Evolutionary conservation across 2,888 invertebrate species (phyloP), one percentile per base, ranked within the genome.

Genomic region (Cerastis rubricosa): DNA sequence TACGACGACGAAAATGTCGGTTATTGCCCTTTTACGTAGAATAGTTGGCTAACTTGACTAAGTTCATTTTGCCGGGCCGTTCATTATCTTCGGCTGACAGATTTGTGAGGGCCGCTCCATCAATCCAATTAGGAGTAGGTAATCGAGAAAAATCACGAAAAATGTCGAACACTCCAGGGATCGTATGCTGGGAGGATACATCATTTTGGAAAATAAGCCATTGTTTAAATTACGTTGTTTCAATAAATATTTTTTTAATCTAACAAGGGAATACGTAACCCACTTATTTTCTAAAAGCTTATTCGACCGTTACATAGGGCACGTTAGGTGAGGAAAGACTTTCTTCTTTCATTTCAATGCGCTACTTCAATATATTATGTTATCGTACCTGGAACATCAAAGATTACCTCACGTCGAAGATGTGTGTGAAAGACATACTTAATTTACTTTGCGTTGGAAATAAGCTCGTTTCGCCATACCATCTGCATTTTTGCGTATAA

Each of bases 61-160:
- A 93, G 91, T 92, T 93, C 88, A 91, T 93, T 94, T 91, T 83
- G 89, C 82, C 76, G 73, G 90, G 85, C 88, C 91, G 90, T 95
- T 95, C 93, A 95, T 95, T 96, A 95, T 94, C 91, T 93, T 91
- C 88, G 83, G 85, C 87, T 92, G 95, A 94, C 94, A 94, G 93
- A 93, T 93, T 93, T 93, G 93, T 89, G 92, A 91, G 91, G 90
- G 91, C 89, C 90, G 90, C 91, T 94, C 93, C 92, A 95, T 95
- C 95, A 94, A 94, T 94, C 94, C 94, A 95, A 95, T 95, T 95
- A 96, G 88, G 86, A 85, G 83, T n/a, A n/a, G n/a, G n/a, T 89
- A 91, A 92, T 93, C 90, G 92, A 92, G 91, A 93, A 93, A 94
- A 93, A 93, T 92, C 87, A 90, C 85, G 87, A 86, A 88, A 80